phyloP scores from a whole-genome alignment of 53 echinoderm and acorn worm genomes.

The Paracentrotus lividus region DNA sequence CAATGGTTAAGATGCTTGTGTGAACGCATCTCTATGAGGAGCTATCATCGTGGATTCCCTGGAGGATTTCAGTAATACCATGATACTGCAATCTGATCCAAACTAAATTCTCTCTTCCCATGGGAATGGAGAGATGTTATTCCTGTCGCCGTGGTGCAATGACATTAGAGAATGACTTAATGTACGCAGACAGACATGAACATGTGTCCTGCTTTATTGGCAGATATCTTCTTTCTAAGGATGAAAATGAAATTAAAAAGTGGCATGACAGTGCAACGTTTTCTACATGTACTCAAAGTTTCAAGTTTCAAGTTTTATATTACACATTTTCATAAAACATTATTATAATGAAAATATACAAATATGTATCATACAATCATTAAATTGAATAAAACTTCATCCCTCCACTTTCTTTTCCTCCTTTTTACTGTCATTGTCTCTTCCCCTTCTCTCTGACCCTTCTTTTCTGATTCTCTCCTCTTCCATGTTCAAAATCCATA shows the following conservation, averaged over 20 bases:
- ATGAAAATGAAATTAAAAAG: no score
- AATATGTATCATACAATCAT: no score
- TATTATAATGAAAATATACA: no score
- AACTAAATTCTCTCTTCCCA: background rate
- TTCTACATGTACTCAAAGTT: no score
- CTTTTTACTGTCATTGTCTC: background rate
- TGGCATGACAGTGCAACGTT: no score
- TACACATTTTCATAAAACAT: no score
- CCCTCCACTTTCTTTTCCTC: background rate
- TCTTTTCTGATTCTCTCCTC: background rate
- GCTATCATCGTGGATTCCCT: background rate
- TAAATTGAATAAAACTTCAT: no score
- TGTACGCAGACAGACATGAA: background rate
- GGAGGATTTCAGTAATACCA: background rate
- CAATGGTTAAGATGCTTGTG: background rate
- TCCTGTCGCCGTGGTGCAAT: background rate
- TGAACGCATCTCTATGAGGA: background rate
- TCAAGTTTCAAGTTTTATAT: no score
- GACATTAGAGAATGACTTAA: background rate
- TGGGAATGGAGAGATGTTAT: conserved; percentile 1
- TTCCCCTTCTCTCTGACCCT: background rate
- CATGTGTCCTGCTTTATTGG: background rate
- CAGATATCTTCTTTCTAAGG: no score
- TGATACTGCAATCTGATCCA: conserved; percentile 1
- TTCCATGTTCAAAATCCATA: no score